Percentiles rank a stretch among this genome's conserved stretches.
Evolutionary conservation across 2,797 vertebrate genomes (phyloP).

Genomic region (Borostomias antarcticus): DNA sequence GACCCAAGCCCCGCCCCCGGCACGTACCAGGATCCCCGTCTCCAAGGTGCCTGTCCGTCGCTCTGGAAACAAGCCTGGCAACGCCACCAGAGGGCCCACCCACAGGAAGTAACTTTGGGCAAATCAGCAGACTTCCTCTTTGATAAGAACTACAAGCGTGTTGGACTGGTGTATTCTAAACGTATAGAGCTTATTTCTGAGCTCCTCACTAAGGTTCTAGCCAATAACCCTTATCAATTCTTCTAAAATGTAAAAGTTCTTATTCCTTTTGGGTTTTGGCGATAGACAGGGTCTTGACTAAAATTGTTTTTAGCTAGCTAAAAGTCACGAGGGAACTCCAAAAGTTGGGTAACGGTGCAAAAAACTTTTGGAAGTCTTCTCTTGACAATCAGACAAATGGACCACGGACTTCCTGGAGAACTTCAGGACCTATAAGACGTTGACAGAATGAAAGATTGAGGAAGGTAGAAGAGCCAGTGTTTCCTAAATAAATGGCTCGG

Average conservation of each 20-base stretch:
- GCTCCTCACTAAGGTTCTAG: too few relatives aligned
- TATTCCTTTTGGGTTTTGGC: slow-evolving; percentile 47
- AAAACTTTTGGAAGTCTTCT: slow-evolving; percentile 46
- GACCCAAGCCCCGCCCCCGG: slow-evolving; percentile 77
- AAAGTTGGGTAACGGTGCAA: slow-evolving; percentile 57
- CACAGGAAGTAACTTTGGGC: slow-evolving; percentile 90
- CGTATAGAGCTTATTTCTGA: neutral
- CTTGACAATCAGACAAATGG: slow-evolving; percentile 53
- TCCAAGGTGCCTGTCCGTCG: slow-evolving; percentile 94
- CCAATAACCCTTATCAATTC: slow-evolving; percentile 42
- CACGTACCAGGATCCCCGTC: slow-evolving; percentile 93
- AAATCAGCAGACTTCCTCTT: neutral
- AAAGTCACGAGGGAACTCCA: slow-evolving; percentile 63
- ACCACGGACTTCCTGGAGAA: slow-evolving; percentile 11
- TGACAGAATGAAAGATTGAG: slow-evolving; percentile 11
- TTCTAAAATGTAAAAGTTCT: slow-evolving; percentile 57
- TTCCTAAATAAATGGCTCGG: too few relatives aligned
- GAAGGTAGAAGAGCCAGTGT: too few relatives aligned
- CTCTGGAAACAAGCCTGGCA: slow-evolving; percentile 83
- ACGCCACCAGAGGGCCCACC: slow-evolving; percentile 74
- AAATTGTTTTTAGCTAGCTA: slow-evolving; percentile 59
- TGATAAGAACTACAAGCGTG: neutral
- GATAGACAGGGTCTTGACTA: slow-evolving; percentile 30
- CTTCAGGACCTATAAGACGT: slow-evolving; percentile 17
- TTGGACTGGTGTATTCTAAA: slow-evolving; percentile 28